These are phyloP conservation scores for Conopomorpha cramerella DNA, from an alignment of 1,140 invertebrate species.

Conservation along the genomic window DNA sequence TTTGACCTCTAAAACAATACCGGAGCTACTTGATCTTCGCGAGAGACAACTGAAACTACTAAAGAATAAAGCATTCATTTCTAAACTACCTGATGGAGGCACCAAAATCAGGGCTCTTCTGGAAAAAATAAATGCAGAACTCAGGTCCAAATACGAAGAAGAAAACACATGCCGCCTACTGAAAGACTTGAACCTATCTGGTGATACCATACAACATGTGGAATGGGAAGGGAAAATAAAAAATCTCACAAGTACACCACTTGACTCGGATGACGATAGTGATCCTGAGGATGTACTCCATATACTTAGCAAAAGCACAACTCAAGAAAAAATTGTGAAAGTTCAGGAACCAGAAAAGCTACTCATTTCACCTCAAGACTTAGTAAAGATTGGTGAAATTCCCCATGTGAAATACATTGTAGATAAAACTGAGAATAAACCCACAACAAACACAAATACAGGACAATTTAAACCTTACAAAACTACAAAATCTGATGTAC, in stretches of 20 bases:
- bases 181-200: constrained; percentile 63
- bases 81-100: constrained; percentile 70
- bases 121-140: constrained; percentile 60
- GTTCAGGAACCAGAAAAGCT: constrained; percentile 56
- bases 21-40: constrained; percentile 31
- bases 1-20: constrained; percentile 24
- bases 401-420: constrained; percentile 66
- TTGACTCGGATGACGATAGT: constrained; percentile 69
- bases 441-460: constrained; percentile 19
- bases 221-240: constrained; percentile 69
- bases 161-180: constrained; percentile 64
- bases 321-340: constrained; percentile 64
- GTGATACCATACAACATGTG: constrained; percentile 61
- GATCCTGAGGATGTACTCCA: constrained; percentile 67
- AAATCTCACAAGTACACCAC: constrained; percentile 20
- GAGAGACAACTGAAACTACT: constrained; percentile 37
- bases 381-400: constrained; percentile 61
- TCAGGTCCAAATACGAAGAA: constrained; percentile 62
- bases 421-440: constrained; percentile 60
- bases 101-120: constrained; percentile 64
- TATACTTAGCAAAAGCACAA: constrained; percentile 66
- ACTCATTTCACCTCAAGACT: constrained; percentile 65
- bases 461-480: constrained; percentile 67
- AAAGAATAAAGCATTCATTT: constrained; percentile 43
- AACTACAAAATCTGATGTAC: constrained; percentile 66